Base-by-base conservation (phyloP, 1,140 invertebrate genomes). In the Micrasema longulum region DNA sequence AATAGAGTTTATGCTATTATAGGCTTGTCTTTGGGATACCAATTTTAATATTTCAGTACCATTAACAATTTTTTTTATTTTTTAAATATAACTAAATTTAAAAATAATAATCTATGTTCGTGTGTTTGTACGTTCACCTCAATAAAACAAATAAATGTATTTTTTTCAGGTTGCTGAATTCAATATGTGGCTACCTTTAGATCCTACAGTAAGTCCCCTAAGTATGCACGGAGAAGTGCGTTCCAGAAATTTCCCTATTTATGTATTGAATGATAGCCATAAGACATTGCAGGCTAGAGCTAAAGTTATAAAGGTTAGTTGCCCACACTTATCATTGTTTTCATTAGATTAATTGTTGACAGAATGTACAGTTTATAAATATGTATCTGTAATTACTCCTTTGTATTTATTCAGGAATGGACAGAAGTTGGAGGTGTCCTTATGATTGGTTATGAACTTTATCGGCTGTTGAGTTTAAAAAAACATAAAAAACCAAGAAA, bases 361-460 rank as follows among this genome's bases (percentile, higher is more conserved):
- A n/a, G n/a, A n/a, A n/a, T n/a, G n/a, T n/a, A n/a, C n/a, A n/a
- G n/a, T n/a, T n/a, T n/a, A n/a, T n/a, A n/a, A n/a, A n/a, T n/a
- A n/a, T n/a, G n/a, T n/a, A n/a, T n/a, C n/a, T n/a, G n/a, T n/a
- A n/a, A n/a, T n/a, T n/a, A n/a, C 6, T 16, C 12, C 5, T n/a
- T 20, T 52, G 18, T 38, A 5, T 63, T 70, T 64, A 78, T 91
- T 35, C 81, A 93, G 79, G 91, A 95, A 35, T 99, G 98, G 97
- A 88, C 89, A 20, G 88, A 90, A 48, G 85, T 87, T 9, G 97
- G 97, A 3, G 98, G 98, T 14, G 97, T 99, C 1, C 83, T 99
- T 9, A 86, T 99, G 71, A 97, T 99, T 79, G 98, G 98, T 4
- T 99, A 99, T 82, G 98, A 99, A 86, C 88, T 99, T 79, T 99